These are phyloP conservation scores for Schizotus pectinicornis DNA, from an alignment of 2,888 invertebrate genomes.

Conservation along the genomic window DNA sequence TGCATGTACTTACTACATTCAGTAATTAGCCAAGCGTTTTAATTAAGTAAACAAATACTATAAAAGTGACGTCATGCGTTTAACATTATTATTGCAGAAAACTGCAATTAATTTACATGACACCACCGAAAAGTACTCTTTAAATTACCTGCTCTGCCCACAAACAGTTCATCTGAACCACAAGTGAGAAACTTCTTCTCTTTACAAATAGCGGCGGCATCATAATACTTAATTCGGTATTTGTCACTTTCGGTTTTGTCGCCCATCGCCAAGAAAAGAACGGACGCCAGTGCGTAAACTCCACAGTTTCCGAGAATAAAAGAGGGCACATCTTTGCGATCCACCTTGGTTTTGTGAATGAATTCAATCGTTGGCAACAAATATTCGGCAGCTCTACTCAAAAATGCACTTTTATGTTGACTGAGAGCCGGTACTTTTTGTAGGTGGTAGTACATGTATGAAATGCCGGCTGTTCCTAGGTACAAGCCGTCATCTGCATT, in stretches of 20 bases:
- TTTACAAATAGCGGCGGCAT: slow-evolving; percentile 59
- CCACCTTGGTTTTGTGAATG: slow-evolving; percentile 59
- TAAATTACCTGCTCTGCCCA: slow-evolving; percentile 74
- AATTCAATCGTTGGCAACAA: slow-evolving; percentile 67
- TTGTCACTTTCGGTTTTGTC: slow-evolving; percentile 52
- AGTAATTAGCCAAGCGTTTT: too few species aligned
- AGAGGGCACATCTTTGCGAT: slow-evolving; percentile 66
- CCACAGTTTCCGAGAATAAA: slow-evolving; percentile 84
- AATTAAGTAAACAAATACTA: too few species aligned
- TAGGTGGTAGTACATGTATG: slow-evolving; percentile 78
- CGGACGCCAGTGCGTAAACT: slow-evolving; percentile 74
- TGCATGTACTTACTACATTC: too few species aligned
- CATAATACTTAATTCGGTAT: slow-evolving; percentile 56
- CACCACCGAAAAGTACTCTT: too few species aligned
- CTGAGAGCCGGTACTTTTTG: slow-evolving; percentile 63
- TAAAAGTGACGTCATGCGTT: not conserved
- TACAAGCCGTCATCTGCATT: slow-evolving; percentile 69
- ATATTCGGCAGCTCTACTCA: slow-evolving; percentile 68
- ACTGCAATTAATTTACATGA: too few species aligned
- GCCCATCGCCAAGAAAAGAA: slow-evolving; percentile 63
- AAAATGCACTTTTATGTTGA: slow-evolving; percentile 58
- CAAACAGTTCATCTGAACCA: slow-evolving; percentile 84
- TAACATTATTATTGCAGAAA: too few species aligned
- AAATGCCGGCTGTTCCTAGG: slow-evolving; percentile 73
- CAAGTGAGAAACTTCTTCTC: slow-evolving; percentile 65